Evolutionary conservation across 2,113 vertebrate genomes (phyloP).

Genomic region (Pipra filicauda): DNA sequence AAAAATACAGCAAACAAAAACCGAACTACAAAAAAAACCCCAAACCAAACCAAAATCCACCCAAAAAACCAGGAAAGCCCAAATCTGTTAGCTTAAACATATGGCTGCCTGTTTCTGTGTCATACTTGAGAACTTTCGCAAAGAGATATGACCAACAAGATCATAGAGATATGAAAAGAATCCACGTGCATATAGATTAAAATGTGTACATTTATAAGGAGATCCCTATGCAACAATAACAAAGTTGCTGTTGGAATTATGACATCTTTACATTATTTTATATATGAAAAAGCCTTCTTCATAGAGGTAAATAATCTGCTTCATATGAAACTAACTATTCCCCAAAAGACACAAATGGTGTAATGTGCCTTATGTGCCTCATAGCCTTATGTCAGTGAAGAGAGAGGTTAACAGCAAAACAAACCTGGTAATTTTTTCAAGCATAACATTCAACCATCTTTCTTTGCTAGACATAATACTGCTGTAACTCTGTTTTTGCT

Average conservation of each 20-base stretch:
- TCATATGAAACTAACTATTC: background rate
- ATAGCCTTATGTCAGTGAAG: background rate
- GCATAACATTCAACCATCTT: background rate
- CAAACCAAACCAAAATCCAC: background rate
- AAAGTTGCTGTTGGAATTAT: background rate
- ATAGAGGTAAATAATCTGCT: background rate
- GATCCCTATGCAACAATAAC: background rate
- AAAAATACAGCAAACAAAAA: background rate
- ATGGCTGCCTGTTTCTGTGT: background rate
- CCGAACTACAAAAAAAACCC: fast-evolving
- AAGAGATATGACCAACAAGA: background rate
- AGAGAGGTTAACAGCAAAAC: background rate
- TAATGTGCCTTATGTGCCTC: background rate
- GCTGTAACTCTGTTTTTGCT: background rate
- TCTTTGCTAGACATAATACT: background rate
- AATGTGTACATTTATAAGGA: background rate
- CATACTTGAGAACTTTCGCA: background rate
- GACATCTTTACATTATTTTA: background rate
- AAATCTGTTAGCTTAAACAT: background rate
- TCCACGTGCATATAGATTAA: background rate
- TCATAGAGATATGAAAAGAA: background rate
- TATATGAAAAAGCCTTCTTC: background rate
- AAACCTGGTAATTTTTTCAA: background rate
- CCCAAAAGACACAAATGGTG: background rate
- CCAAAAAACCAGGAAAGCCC: background rate